phyloP scores from a whole-genome alignment of 2,113 vertebrate genomes.

The Paedocypris sp. region DNA sequence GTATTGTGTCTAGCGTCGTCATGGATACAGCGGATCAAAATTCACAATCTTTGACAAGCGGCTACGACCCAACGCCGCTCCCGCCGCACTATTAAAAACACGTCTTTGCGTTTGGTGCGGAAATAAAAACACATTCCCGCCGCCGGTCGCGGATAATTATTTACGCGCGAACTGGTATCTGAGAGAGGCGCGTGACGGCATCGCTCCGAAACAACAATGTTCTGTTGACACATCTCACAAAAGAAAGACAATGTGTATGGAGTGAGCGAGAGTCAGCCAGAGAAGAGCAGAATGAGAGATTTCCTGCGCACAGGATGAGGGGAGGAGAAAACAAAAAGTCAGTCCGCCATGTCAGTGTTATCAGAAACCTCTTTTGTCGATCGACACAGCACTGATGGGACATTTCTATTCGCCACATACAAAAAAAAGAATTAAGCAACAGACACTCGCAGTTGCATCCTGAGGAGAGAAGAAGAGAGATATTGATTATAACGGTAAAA shows the following conservation, averaged over 20 bases:
- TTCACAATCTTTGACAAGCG: conserved; percentile 54
- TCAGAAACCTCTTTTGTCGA: conserved; percentile 71
- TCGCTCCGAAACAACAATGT: conserved; percentile 55
- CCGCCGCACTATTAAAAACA: conserved; percentile 18
- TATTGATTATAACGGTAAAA: conserved; percentile 24
- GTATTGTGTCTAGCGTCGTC: conserved; percentile 58
- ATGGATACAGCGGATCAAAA: conserved; percentile 54
- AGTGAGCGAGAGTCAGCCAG: conserved; percentile 48
- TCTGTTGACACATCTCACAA: conserved; percentile 55
- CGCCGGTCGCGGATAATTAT: conserved; percentile 41
- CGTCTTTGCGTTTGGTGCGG: too few relatives aligned
- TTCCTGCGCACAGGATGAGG: conserved; percentile 36
- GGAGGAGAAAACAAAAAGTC: conserved; percentile 53
- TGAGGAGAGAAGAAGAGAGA: conserved; percentile 32
- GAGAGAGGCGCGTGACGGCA: conserved; percentile 57
- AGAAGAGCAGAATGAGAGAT: conserved; percentile 32
- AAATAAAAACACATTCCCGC: background rate
- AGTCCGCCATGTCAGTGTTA: conserved; percentile 71
- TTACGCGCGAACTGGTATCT: conserved; percentile 71
- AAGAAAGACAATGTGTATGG: conserved; percentile 52
- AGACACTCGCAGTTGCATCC: conserved; percentile 16
- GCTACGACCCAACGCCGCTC: conserved; percentile 48
- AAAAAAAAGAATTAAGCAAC: conserved; percentile 13
- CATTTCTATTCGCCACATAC: too few relatives aligned
- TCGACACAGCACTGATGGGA: conserved; percentile 46